Conservation (phyloP, 35 echinoderm and acorn worm species). For the Ophioderma brevispina region DNA sequence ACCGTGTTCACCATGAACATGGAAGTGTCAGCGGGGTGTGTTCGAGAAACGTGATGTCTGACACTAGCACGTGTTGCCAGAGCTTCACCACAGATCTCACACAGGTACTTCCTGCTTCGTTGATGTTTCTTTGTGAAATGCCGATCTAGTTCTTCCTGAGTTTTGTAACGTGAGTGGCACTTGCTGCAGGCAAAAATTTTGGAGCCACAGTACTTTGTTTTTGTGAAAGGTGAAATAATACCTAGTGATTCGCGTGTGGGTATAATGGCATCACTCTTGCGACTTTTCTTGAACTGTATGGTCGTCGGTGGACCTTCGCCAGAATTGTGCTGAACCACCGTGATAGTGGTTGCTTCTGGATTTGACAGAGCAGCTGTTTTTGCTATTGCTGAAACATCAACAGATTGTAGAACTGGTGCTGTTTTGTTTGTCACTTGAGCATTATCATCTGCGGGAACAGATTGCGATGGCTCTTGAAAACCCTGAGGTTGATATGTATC, state of each 20-base stretch:
- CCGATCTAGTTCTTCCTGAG: constrained; percentile 57
- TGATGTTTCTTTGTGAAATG: constrained; percentile 90
- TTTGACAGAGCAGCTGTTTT: constrained; percentile 71
- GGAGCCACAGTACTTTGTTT: constrained; percentile 42
- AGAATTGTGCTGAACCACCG: constrained; percentile 69
- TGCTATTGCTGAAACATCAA: constrained; percentile 77
- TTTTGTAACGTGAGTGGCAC: constrained; percentile 76
- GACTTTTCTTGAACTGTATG: constrained; percentile 89
- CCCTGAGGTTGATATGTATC: not conserved
- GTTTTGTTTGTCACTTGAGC: not conserved
- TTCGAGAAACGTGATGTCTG: constrained; percentile 66
- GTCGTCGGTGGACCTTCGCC: constrained; percentile 55
- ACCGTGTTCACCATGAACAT: constrained; percentile 59
- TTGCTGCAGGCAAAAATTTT: constrained; percentile 66
- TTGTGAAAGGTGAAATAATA: constrained; percentile 81
- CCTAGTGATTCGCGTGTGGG: constrained; percentile 89
- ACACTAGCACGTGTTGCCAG: constrained; percentile 68
- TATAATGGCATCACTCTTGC: constrained; percentile 91
- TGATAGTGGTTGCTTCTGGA: constrained; percentile 82
- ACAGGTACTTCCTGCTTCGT: constrained; percentile 59
- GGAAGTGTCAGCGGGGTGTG: constrained; percentile 22
- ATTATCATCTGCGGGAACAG: not conserved
- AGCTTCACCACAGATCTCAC: constrained; percentile 90
- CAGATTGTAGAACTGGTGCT: not conserved
- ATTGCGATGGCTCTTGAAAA: not conserved